phyloP scores from a whole-genome alignment of 2,888 invertebrate genomes.

The Oligia latruncula region DNA sequence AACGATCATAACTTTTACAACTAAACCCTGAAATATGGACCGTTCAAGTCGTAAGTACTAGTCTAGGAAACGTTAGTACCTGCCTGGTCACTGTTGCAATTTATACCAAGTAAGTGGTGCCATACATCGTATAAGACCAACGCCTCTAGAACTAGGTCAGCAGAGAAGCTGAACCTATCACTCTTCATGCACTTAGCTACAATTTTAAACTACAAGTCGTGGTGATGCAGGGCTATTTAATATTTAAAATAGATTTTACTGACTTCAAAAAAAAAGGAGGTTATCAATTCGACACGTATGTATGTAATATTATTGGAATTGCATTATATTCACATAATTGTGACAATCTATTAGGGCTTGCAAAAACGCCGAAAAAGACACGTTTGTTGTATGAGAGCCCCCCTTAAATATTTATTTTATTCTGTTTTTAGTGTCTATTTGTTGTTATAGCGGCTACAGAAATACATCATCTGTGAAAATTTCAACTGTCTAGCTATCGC shows the following conservation, averaged over 20 bases:
- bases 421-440: too few species aligned
- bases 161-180: constrained; percentile 34
- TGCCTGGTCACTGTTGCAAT: constrained; percentile 60
- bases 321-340: too few species aligned
- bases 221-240: background rate
- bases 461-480: too few species aligned
- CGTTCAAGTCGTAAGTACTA: constrained; percentile 36
- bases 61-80: constrained; percentile 44
- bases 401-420: too few species aligned
- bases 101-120: constrained; percentile 58
- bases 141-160: constrained; percentile 50
- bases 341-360: too few species aligned
- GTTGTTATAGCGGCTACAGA: too few species aligned
- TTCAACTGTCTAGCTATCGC: too few species aligned
- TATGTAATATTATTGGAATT: too few species aligned
- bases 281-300: too few species aligned
- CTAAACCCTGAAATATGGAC: constrained; percentile 29
- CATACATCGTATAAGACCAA: constrained; percentile 42
- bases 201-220: constrained; percentile 16
- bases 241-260: background rate
- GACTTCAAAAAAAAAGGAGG: too few species aligned
- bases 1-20: constrained; percentile 30
- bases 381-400: too few species aligned
- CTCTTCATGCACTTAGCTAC: constrained; percentile 30
- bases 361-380: too few species aligned